Conservation (phyloP, 2,888 invertebrate genomes). For the Dicyrtoma fusca region DNA sequence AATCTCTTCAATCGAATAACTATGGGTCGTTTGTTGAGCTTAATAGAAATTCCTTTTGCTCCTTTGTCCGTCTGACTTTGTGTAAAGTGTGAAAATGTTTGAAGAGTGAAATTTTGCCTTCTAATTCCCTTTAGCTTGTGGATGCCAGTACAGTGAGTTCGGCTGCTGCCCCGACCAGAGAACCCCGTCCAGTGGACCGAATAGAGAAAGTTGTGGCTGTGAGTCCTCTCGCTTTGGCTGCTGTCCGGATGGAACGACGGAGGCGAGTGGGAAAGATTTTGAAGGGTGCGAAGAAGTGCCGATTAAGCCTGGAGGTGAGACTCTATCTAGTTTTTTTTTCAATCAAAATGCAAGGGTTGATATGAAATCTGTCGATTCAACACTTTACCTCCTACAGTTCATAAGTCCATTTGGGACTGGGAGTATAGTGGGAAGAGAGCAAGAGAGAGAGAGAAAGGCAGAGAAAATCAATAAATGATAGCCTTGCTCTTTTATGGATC, state of each 20-base stretch:
- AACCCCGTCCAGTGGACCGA: slow-evolving; percentile 77
- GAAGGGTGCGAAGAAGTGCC: slow-evolving; percentile 78
- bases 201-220: slow-evolving; percentile 79
- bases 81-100: no score
- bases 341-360: background rate
- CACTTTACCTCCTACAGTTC: slow-evolving; percentile 13
- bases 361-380: slow-evolving; percentile 18
- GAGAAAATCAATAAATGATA: slow-evolving; percentile 25
- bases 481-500: slow-evolving; percentile 13
- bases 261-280: slow-evolving; percentile 80
- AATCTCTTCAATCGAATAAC: no score
- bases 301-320: slow-evolving; percentile 68
- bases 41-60: no score
- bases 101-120: no score
- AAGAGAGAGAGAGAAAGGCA: background rate
- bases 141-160: slow-evolving; percentile 73
- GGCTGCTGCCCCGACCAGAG: slow-evolving; percentile 84
- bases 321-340: slow-evolving; percentile 20
- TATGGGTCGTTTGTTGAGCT: no score
- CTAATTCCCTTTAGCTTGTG: slow-evolving; percentile 66
- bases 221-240: slow-evolving; percentile 79
- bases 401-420: slow-evolving; percentile 11
- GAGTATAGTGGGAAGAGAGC: background rate
- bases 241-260: slow-evolving; percentile 78
- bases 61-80: no score